Conservation (phyloP, 1,140 invertebrate species). For the Vollenhovia emeryi region DNA sequence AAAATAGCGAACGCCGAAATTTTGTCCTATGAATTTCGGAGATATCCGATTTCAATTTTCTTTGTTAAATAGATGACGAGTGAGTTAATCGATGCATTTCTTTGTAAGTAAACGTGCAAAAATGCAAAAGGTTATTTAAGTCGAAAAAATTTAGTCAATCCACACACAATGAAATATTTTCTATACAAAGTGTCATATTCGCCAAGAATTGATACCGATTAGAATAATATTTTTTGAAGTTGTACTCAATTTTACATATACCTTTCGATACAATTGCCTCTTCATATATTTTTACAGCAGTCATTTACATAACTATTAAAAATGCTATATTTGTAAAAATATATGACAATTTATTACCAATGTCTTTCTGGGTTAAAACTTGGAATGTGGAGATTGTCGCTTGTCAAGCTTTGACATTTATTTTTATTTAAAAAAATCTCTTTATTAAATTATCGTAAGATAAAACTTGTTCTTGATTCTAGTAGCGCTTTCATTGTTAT, state of each 20-base stretch:
- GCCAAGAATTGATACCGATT: neutral
- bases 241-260: neutral
- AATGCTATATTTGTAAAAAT: neutral
- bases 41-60: neutral
- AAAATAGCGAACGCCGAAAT: constrained; percentile 3
- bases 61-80: neutral
- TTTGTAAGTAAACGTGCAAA: neutral
- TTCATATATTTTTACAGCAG: neutral
- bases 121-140: neutral
- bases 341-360: neutral
- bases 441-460: neutral
- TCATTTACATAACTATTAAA: neutral
- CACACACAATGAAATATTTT: neutral
- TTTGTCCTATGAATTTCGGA: neutral
- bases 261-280: neutral
- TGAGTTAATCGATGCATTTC: neutral
- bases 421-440: neutral
- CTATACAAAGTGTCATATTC: constrained; percentile 2
- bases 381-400: neutral
- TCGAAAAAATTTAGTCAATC: neutral
- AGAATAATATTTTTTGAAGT: neutral
- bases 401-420: neutral
- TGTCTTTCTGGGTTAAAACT: neutral
- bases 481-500: neutral
- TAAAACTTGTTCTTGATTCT: neutral